phyloP scores from a whole-genome alignment of 2,113 vertebrate genomes.

The Gallinago jamesoni region DNA sequence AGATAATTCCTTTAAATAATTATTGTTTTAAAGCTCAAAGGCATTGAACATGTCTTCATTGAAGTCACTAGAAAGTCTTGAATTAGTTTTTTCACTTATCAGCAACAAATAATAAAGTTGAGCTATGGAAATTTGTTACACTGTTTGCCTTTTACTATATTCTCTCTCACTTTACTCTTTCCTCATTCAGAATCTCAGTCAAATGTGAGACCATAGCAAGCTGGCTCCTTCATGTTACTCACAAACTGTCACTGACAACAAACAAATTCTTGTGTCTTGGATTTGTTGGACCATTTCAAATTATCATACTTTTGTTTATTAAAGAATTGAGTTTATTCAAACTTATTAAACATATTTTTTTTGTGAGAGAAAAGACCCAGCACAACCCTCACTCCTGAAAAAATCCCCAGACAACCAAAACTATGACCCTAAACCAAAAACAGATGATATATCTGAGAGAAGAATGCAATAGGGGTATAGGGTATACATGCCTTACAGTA shows the following conservation, averaged over 20 bases:
- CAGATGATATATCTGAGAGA: background rate
- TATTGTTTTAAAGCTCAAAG: background rate
- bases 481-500: background rate
- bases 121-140: background rate
- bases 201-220: background rate
- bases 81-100: background rate
- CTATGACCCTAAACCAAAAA: background rate
- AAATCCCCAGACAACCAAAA: background rate
- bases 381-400: rapidly evolving
- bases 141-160: background rate
- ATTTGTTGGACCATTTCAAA: background rate
- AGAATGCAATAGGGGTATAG: background rate
- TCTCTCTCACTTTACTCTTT: background rate
- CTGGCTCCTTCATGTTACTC: rapidly evolving
- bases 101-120: background rate
- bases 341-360: background rate
- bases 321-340: background rate
- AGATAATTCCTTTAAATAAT: background rate
- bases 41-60: background rate
- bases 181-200: background rate
- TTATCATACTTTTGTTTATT: background rate
- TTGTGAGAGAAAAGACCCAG: rapidly evolving
- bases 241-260: background rate
- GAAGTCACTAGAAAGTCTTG: background rate
- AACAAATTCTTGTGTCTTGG: background rate